Base-by-base conservation (phyloP, 2,113 vertebrate genomes). In the Psittacara wagleri region DNA sequence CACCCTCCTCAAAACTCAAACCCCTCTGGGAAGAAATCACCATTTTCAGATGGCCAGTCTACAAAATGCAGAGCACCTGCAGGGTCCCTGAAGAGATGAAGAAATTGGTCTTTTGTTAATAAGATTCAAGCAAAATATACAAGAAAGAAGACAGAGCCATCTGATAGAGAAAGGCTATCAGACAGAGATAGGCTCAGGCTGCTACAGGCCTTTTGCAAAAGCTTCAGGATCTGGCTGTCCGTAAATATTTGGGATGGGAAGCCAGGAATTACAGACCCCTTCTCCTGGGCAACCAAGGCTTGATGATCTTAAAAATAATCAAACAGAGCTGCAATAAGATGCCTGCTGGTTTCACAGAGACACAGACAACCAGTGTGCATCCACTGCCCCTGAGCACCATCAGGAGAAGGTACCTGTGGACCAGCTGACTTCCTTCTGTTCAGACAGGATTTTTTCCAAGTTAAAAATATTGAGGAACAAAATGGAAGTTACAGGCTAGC, bases 241-340 rank as follows among this genome's bases (percentile, higher is more conserved):
- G 29, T 82, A 95, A 96, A 94, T 92, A 94, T 90, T 89, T 79
- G 81, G 83, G 84, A 59, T 92, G 54, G 64, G 54, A 95, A 91
- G 86, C 67, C 84, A 79, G 39, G 46, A 83, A 95, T 89, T 72
- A 82, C 66, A 94, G 89, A 85, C 88, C 48, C 16, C 57, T 49
- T 95, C 88, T 96, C 87, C 92, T 94, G 86, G 84, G 94, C 66
- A 92, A 91, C 88, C 81, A 91, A 94, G 61, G 86, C 81, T 89
- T 87, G 74, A 64, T 23, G 44, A 68, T 75, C 72, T 84, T 64
- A 22, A 76, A 87, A 25, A 69, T 55, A 61, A 72, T 86, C 77
- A 94, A 83, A 66, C 49, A 83, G 68, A 88, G 69, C 76, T 63
- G 46, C 88, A 74, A 28, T 1, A 46, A 79, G 66, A 89, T 74